These are phyloP conservation scores for Ibidorhyncha struthersii DNA, from an alignment of 2,113 vertebrate genomes.

Conservation along the genomic window DNA sequence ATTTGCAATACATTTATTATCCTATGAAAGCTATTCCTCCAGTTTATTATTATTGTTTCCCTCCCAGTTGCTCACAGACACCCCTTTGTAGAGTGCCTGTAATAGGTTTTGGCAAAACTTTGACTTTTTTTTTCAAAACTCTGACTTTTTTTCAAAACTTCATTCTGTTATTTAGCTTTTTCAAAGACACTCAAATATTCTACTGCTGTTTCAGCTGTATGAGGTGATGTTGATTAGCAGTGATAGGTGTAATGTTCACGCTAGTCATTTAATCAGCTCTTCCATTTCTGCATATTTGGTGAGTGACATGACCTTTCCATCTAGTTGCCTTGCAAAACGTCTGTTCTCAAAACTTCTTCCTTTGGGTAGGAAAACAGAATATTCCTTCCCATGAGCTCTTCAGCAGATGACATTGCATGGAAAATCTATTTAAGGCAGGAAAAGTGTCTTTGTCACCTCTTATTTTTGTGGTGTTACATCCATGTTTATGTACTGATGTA, in stretches of 20 bases:
- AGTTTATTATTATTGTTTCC: conserved; percentile 30
- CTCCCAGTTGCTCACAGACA: conserved; percentile 21
- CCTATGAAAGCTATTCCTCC: background rate
- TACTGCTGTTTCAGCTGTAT: background rate
- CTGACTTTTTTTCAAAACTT: background rate
- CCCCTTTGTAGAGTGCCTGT: background rate
- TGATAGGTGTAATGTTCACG: background rate
- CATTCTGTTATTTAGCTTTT: background rate
- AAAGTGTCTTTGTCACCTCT: background rate
- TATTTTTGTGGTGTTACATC: background rate
- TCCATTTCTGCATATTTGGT: background rate
- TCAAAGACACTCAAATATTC: background rate
- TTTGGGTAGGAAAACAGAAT: background rate
- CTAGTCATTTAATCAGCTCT: background rate
- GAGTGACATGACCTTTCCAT: background rate
- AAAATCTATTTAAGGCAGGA: background rate
- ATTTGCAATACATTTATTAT: conserved; percentile 46
- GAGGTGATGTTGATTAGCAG: conserved; percentile 31
- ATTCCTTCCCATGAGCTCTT: background rate
- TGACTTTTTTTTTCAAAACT: background rate
- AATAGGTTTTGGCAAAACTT: conserved; percentile 17
- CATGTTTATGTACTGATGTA: background rate
- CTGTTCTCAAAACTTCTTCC: background rate
- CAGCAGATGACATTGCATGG: background rate
- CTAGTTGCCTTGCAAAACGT: background rate